Evolutionary conservation across 2,888 invertebrate genomes (phyloP).

Genomic region (Xestobium rufovillosum): DNA sequence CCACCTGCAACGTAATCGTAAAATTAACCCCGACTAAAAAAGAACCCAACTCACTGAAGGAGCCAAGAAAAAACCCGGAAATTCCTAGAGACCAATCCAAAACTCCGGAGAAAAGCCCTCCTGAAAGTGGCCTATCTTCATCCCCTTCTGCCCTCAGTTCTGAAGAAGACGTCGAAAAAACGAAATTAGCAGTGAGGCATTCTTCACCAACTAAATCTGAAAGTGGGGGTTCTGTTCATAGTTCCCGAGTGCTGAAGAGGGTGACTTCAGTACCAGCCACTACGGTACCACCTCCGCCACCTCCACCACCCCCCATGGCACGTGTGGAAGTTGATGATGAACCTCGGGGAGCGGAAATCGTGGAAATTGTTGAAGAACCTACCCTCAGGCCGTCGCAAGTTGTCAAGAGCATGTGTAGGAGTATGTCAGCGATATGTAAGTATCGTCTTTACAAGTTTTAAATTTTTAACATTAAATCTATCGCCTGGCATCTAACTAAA

Average conservation of each 20-base stretch:
- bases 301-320: constrained; percentile 59
- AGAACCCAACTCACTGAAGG: constrained; percentile 17
- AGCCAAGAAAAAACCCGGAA: constrained; percentile 19
- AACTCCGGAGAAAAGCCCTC: constrained; percentile 21
- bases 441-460: no score
- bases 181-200: constrained; percentile 36
- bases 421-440: constrained; percentile 50
- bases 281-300: constrained; percentile 54
- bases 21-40: constrained; percentile 29
- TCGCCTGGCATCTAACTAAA: no score
- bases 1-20: constrained; percentile 40
- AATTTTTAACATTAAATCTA: no score
- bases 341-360: constrained; percentile 38
- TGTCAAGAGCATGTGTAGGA: constrained; percentile 51
- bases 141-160: constrained; percentile 39
- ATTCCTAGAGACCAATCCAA: constrained; percentile 11
- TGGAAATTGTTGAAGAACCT: constrained; percentile 60
- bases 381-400: constrained; percentile 60
- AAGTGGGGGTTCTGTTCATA: constrained; percentile 10
- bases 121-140: constrained; percentile 39
- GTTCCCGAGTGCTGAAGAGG: constrained; percentile 44
- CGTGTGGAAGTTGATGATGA: constrained; percentile 29
- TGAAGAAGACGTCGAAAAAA: constrained; percentile 36
- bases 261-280: constrained; percentile 52
- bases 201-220: constrained; percentile 35